phyloP scores from a whole-genome alignment of 2,113 vertebrate species.

The Cyprinodon variegatus region DNA sequence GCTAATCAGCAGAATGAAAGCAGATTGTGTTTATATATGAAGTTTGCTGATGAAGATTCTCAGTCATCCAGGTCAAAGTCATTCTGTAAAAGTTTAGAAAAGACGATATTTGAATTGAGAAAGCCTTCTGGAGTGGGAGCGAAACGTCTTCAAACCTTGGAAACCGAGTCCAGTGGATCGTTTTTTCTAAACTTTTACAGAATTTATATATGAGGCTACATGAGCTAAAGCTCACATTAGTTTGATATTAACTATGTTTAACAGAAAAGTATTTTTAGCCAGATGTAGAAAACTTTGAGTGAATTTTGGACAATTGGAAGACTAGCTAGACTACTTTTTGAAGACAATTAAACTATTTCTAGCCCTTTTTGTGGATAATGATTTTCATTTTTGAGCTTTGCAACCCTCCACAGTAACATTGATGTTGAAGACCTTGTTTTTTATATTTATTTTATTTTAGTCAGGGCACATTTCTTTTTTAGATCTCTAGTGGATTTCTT shows the following conservation, averaged over 20 bases:
- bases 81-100: too few species aligned
- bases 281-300: not conserved
- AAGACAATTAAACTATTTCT: not conserved
- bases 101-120: too few species aligned
- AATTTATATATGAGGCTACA: not conserved
- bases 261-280: not conserved
- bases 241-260: not conserved
- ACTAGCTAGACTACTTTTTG: not conserved
- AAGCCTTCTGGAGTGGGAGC: too few species aligned
- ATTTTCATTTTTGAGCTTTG: not conserved
- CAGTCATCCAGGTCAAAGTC: too few species aligned
- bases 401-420: not conserved
- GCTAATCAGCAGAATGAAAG: not conserved
- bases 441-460: not conserved
- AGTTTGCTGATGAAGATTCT: too few species aligned
- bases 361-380: too few species aligned
- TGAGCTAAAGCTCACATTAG: not conserved
- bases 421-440: not conserved
- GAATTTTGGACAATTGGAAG: not conserved
- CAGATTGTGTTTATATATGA: not conserved
- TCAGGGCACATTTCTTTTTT: not conserved
- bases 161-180: too few species aligned
- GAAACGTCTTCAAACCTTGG: too few species aligned
- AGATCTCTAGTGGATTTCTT: not conserved
- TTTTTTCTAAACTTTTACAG: too few species aligned